These are phyloP conservation scores for Coptotermes formosanus DNA, from an alignment of 1,140 invertebrate genomes.

Conservation along the genomic window DNA sequence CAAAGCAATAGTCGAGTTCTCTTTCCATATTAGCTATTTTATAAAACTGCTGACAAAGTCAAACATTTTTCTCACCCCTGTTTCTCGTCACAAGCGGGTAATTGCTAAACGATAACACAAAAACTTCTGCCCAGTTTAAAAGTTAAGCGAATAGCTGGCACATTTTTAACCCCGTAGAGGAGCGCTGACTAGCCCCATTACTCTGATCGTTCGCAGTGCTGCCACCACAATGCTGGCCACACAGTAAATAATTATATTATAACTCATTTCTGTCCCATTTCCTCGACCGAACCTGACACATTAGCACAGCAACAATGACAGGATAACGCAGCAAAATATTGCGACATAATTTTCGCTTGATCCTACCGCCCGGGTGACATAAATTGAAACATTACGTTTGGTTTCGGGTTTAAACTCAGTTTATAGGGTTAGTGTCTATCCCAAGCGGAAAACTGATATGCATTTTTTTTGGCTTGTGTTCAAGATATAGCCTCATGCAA, in stretches of 20 bases:
- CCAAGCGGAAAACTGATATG: constrained; percentile 9
- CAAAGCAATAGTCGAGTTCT: too few species aligned
- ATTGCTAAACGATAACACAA: constrained; percentile 2
- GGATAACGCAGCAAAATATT: constrained; percentile 16
- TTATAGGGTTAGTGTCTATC: background rate
- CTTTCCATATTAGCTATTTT: too few species aligned
- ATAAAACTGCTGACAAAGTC: too few species aligned
- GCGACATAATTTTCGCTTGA: constrained; percentile 15
- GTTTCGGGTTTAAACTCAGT: background rate
- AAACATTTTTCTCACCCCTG: background rate
- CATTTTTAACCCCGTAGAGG: background rate
- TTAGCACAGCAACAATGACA: constrained; percentile 5
- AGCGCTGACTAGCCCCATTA: background rate
- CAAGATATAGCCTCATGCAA: constrained; percentile 1
- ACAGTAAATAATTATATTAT: constrained; percentile 16
- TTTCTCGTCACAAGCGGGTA: background rate
- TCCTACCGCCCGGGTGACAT: constrained; percentile 6
- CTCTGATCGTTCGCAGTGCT: background rate
- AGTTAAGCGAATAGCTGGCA: background rate
- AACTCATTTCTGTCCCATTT: constrained; percentile 12
- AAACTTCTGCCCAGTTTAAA: constrained; percentile 1
- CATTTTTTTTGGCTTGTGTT: constrained; percentile 5
- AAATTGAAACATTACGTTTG: constrained; percentile 17
- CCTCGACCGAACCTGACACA: constrained; percentile 9
- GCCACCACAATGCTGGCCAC: background rate